Conservation (phyloP, 2,888 invertebrate species). For the Gandaritis pyraliata region DNA sequence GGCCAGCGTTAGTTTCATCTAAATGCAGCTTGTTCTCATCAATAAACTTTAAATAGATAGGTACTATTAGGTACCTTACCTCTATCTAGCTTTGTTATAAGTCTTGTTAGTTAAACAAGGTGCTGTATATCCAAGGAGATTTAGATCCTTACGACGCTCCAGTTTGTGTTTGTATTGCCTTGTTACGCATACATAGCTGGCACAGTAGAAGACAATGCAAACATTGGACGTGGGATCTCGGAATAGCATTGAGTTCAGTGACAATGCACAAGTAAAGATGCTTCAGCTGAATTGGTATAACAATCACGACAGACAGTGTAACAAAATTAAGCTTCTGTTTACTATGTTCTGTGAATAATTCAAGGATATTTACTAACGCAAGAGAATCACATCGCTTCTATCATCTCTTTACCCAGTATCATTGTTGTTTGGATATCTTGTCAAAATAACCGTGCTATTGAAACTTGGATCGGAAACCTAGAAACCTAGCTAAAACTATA, state of each 20-base stretch:
- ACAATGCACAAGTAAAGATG: conserved; percentile 13
- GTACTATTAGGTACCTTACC: too few relatives aligned
- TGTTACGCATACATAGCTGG: conserved; percentile 26
- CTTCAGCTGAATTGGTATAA: conserved; percentile 12
- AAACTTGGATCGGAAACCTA: too few relatives aligned
- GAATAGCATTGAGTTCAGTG: conserved; percentile 21
- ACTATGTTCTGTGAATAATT: conserved; percentile 1
- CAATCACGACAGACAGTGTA: conserved; percentile 9
- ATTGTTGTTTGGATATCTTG: too few relatives aligned
- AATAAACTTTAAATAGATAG: too few relatives aligned
- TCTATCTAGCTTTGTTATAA: too few relatives aligned
- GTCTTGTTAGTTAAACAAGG: too few relatives aligned
- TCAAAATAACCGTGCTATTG: too few relatives aligned
- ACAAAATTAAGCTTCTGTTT: conserved; percentile 3
- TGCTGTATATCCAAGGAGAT: neutral
- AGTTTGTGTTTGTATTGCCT: conserved; percentile 23
- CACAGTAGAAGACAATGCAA: conserved; percentile 16
- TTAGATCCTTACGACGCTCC: neutral
- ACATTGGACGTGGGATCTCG: conserved; percentile 15
- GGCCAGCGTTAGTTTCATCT: too few relatives aligned
- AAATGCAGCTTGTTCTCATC: too few relatives aligned
- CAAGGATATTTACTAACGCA: neutral
- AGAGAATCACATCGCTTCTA: too few relatives aligned
- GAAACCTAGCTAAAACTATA: too few relatives aligned
- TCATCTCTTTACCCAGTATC: too few relatives aligned